These are phyloP conservation scores for Hemibagrus guttatus DNA, from an alignment of 2,797 vertebrate species.

Conservation along the genomic window DNA sequence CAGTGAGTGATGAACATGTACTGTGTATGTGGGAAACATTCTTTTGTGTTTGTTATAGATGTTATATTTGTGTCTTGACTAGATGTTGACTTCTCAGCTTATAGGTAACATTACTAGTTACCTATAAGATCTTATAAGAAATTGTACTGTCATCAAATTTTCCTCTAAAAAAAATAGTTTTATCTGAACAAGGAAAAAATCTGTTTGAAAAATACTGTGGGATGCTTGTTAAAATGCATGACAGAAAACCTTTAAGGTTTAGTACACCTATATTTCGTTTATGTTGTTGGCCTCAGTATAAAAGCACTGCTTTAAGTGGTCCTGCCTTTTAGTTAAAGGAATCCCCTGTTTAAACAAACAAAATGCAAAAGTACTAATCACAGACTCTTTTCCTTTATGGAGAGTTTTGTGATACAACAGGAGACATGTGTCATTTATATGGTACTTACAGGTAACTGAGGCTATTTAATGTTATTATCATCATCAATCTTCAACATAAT, in stretches of 20 bases:
- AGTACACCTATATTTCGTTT: background rate
- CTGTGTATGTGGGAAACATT: constrained; percentile 9
- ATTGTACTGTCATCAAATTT: background rate
- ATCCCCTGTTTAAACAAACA: background rate
- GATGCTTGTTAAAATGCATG: background rate
- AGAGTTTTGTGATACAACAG: background rate
- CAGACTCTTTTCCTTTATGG: background rate
- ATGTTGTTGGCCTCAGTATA: background rate
- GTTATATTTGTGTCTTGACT: background rate
- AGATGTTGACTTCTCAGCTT: background rate
- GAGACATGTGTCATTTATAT: background rate
- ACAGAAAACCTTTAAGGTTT: background rate
- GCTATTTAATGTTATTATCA: background rate
- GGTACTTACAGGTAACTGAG: background rate
- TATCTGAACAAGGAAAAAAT: background rate
- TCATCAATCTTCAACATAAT: background rate
- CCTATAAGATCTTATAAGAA: background rate
- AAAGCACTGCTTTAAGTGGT: background rate
- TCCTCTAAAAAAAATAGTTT: background rate
- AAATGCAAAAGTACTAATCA: background rate
- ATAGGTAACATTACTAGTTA: background rate
- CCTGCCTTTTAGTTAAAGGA: background rate
- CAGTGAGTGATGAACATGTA: background rate
- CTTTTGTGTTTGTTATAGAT: background rate
- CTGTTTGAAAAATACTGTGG: background rate